Evolutionary conservation across 2,113 vertebrate genomes (phyloP).

Genomic region (Thamnaconus septentrionalis): DNA sequence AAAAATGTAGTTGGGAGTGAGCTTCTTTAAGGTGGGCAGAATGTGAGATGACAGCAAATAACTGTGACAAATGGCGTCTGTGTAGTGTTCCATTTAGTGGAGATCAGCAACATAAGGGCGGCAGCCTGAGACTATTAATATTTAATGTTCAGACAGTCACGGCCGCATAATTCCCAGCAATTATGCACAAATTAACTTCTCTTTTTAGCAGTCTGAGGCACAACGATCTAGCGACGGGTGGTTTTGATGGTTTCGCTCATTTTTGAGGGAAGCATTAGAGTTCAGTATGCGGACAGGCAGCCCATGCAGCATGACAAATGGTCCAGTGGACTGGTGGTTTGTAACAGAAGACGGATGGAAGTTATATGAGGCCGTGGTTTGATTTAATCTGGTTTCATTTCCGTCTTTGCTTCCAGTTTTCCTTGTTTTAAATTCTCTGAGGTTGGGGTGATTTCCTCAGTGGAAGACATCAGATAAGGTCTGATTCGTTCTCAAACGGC

Average conservation of each 20-base stretch:
- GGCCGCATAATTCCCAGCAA: conserved; percentile 42
- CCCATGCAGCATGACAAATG: conserved; percentile 1
- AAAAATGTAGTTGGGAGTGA: conserved; percentile 21
- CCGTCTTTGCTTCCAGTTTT: conserved; percentile 26
- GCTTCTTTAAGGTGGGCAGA: conserved; percentile 31
- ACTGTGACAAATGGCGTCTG: conserved; percentile 56
- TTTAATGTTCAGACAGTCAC: conserved; percentile 49
- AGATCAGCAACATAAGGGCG: conserved; percentile 52
- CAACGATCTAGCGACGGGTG: neutral
- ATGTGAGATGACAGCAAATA: conserved; percentile 55
- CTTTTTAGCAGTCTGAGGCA: conserved; percentile 6
- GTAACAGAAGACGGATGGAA: conserved; percentile 20
- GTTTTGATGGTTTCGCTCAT: conserved; percentile 1
- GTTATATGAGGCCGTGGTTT: conserved; percentile 7
- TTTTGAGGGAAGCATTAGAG: neutral
- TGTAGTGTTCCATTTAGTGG: conserved; percentile 42
- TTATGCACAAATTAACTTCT: conserved; percentile 40
- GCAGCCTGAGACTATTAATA: conserved; percentile 59
- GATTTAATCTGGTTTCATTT: conserved; percentile 42
- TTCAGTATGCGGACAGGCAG: neutral
- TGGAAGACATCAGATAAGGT: conserved; percentile 10
- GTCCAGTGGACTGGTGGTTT: conserved; percentile 1
- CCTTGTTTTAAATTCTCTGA: conserved; percentile 43
- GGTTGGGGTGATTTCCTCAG: conserved; percentile 31
- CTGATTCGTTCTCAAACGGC: neutral